Percentiles rank a stretch among this genome's conserved stretches.
Conservation (phyloP, 2,888 invertebrate species). For the Chesias legatella region DNA sequence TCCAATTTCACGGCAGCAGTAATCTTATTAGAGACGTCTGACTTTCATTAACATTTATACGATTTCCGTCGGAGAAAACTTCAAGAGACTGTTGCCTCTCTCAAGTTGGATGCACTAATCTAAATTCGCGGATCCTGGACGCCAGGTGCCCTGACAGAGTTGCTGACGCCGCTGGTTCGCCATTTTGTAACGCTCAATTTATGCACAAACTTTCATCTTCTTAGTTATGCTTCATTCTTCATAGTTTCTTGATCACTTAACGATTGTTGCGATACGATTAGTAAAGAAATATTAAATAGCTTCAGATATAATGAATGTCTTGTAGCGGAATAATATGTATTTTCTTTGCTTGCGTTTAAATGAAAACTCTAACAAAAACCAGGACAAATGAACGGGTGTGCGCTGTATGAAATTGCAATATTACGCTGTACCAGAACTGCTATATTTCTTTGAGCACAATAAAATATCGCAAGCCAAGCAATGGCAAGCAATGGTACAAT, state of each 20-base stretch:
- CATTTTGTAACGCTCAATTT: slow-evolving; percentile 55
- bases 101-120: slow-evolving; percentile 63
- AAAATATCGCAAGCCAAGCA: slow-evolving; percentile 44
- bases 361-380: slow-evolving; percentile 25
- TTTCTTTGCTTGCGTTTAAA: not conserved
- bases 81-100: slow-evolving; percentile 46
- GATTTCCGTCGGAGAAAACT: slow-evolving; percentile 65
- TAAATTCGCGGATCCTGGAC: slow-evolving; percentile 58
- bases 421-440: slow-evolving; percentile 44
- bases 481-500: slow-evolving; percentile 30
- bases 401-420: slow-evolving; percentile 47
- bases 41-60: slow-evolving; percentile 78
- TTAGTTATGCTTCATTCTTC: slow-evolving; percentile 28
- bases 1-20: slow-evolving; percentile 74
- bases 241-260: slow-evolving; percentile 26
- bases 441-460: slow-evolving; percentile 56
- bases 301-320: no score
- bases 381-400: slow-evolving; percentile 41
- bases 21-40: slow-evolving; percentile 76
- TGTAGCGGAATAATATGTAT: no score
- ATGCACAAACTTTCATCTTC: slow-evolving; percentile 50
- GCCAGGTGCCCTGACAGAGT: slow-evolving; percentile 62
- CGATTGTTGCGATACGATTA: slow-evolving; percentile 5
- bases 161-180: slow-evolving; percentile 41
- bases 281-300: no score